phyloP scores from a whole-genome alignment of 2,113 vertebrate species.

The Ceyx margarethae region DNA sequence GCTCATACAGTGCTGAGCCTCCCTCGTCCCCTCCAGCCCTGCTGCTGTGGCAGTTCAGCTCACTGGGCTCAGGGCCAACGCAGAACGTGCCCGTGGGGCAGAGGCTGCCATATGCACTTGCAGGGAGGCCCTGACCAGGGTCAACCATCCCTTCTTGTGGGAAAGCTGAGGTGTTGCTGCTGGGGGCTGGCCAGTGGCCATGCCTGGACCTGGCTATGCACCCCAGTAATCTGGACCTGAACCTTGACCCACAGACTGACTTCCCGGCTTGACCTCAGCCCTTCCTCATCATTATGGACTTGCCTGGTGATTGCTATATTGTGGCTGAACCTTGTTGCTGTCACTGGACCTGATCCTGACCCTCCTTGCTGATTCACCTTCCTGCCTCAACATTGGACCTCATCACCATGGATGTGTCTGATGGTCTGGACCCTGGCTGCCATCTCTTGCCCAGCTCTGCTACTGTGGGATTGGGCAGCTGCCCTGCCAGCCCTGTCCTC shows the following conservation, averaged over 20 bases:
- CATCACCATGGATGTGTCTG: not conserved
- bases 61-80: not conserved
- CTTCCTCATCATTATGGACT: not conserved
- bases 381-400: not conserved
- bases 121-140: not conserved
- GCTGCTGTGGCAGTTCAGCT: not conserved
- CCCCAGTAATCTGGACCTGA: not conserved
- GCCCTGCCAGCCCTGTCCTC: not conserved
- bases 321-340: conserved; percentile 12
- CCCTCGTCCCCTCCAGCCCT: not conserved
- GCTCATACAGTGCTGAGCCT: not conserved
- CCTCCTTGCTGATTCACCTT: not conserved
- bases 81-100: not conserved
- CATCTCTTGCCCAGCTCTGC: not conserved
- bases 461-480: not conserved
- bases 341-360: not conserved
- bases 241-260: conserved; percentile 39
- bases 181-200: not conserved
- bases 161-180: not conserved
- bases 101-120: not conserved
- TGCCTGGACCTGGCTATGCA: not conserved
- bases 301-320: not conserved
- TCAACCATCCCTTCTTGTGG: not conserved
- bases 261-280: conserved; percentile 13
- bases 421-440: not conserved